Base-by-base conservation (phyloP, 2,888 invertebrate genomes). In the Acrocyrtus sp. region DNA sequence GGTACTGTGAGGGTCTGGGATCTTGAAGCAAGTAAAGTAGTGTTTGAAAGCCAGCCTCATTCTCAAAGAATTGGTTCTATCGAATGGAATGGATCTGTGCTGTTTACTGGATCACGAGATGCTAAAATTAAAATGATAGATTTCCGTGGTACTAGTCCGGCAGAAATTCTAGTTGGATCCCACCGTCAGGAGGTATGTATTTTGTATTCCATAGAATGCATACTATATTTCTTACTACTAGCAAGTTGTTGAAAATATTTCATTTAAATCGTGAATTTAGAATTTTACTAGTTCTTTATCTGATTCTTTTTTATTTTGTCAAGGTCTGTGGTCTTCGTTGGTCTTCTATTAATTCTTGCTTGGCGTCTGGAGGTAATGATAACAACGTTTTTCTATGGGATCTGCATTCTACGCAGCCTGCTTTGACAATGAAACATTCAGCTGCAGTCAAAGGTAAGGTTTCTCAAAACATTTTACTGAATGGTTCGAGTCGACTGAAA, bases 351-450 rank as follows among this genome's bases (percentile, higher is more conserved):
- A 95, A 95, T 81, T 95, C 96, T 85, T 95, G 95, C 83, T 86
- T 99, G 63, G 99, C 99, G 0, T 97, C 97, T 29, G 99, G 99
- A 39, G 99, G 98, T 63, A 99, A 99, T 85, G 99, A 99, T 85
- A 97, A 97, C 86, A 90, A 94, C 82, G 87, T 97, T 62, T 92
- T 94, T 84, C 94, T 97, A 6, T 96, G 96, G 96, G 89, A 89
- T 83, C 87, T 94, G 87, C 93, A 95, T 83, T 92, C 93, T 0
- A 85, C 92, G 3, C 89, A 90, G 2, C 97, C 98, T 0, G 92
- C 96, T 57, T 96, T 98, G 85, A 95, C 95, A 1, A 98, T 98
- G 85, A 93, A 98, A 80, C 98, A 98, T 86, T 88, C 95, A 85
- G 98, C 98, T 0, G 98, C 97, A 0, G 96, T 97, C 12, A 98